Base-by-base conservation (phyloP, 1,140 invertebrate species). In the Drosophila pectinifera region DNA sequence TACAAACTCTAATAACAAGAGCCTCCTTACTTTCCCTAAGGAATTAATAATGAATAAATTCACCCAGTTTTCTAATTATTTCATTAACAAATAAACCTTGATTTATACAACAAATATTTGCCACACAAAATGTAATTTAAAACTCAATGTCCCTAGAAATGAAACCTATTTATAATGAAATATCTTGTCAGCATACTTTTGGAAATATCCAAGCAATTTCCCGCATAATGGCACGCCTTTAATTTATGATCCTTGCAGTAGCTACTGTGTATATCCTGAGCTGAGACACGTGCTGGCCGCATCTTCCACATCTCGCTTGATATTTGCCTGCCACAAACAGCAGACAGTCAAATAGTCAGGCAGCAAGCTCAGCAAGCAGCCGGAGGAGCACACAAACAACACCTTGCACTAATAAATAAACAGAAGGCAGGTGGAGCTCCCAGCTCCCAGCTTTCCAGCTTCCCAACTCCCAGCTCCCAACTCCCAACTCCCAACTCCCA, bases 361-460 rank as follows among this genome's bases (percentile, higher is more conserved):
- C 48, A 41, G 38, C 45, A 48, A 4, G 48, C 26, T 16, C 28
- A 8, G 26, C 26, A 51, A 13, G 41, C 46, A 45, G 31, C 41
- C 18, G 22, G 16, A 46, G 42, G 18, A 16, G 43, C 55, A 55
- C 34, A 24, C 75, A 67, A 78, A 55, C 78, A 75, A 68, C 81
- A 86, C 64, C 73, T 85, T 61, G 78, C 61, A 64, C 78, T 88
- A 83, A 86, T 86, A 88, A 88, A 88, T 88, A 86, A 88, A 88
- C 82, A 86, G 48, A 43, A 28, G 3, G 20, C 36, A 59, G 55
- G n/a, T 22, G 31, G 24, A 59, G 53, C 39, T 42, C 26, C 16
- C 53, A 64, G 54, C 55, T 64, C 28, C 16, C 13, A 6, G n/a
- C n/a, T n/a, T n/a, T n/a, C n/a, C n/a, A n/a, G n/a, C n/a, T n/a